phyloP scores from a whole-genome alignment of 2,888 invertebrate species.

The Erebia palarica region DNA sequence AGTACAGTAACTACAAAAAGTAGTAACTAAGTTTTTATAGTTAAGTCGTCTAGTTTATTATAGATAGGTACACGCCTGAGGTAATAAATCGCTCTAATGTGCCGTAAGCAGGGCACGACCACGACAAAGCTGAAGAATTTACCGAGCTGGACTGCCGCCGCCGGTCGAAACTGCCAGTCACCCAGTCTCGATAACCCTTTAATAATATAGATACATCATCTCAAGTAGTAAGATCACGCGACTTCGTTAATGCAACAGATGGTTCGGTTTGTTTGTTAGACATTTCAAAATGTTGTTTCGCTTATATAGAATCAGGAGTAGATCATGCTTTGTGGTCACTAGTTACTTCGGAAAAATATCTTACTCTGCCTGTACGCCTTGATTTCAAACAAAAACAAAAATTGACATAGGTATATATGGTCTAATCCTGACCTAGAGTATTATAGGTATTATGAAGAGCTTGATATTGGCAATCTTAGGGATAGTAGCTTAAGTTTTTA shows the following conservation, averaged over 20 bases:
- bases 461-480: no score
- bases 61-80: slow-evolving; percentile 20
- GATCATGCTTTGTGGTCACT: neutral
- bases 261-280: neutral
- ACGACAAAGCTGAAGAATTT: slow-evolving; percentile 65
- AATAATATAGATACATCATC: slow-evolving; percentile 3
- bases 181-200: slow-evolving; percentile 11
- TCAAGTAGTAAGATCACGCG: neutral
- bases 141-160: slow-evolving; percentile 8
- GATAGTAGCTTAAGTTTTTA: no score
- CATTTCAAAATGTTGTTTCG: neutral
- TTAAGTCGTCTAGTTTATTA: slow-evolving; percentile 2
- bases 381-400: no score
- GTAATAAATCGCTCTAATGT: slow-evolving; percentile 42
- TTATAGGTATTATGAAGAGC: no score
- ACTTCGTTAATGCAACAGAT: neutral
- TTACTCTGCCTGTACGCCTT: neutral
- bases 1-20: neutral
- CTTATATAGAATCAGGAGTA: neutral
- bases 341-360: neutral
- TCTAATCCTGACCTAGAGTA: no score
- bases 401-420: no score
- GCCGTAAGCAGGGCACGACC: slow-evolving; percentile 56
- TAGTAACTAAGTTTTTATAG: slow-evolving; percentile 3
- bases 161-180: slow-evolving; percentile 48